Base-by-base conservation (phyloP, 2,888 invertebrate species). In the Epirrhoe tristata region DNA sequence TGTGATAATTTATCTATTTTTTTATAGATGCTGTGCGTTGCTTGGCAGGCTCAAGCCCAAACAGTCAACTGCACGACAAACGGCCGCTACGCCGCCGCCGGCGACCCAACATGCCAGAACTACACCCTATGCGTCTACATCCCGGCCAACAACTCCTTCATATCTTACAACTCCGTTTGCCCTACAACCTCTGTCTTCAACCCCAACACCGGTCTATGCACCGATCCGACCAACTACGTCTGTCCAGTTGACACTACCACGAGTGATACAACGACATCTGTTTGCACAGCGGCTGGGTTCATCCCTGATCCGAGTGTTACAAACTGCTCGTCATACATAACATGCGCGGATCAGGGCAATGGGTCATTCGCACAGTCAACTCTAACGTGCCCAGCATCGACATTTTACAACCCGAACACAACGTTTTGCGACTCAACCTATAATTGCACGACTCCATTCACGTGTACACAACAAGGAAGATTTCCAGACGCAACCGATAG, bases 161-260 rank as follows among this genome's bases (percentile, higher is more conserved):
- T 84, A 12, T 66, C 85, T 6, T 93, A 90, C 75, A 75, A 86
- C 76, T 92, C 91, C 76, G 81, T 81, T n/a, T 93, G 93, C 63
- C 91, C 92, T 0, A 80, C 85, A 0, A 88, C 86, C 1, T 90
- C 92, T 0, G 74, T 90, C 39, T 94, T 93, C 78, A 87, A 91
- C 66, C 91, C 92, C 0, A 73, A 67, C 46, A 74, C 80, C 0
- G 69, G 79, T 0, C 76, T 69, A 46, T 94, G 93, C 71, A 91
- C 92, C 10, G 76, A 79, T 0, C 71, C 84, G 0, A 75, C 80
- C 24, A 86, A 84, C 71, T 91, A 89, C 71, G 78, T 77, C 1
- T 91, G 91, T 24, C 71, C 84, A 77, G 36, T 78, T 79, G 1
- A 81, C 82, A 0, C 24, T 24, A 74, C 70, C 0, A 74, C 60